Percentiles rank a stretch among this genome's conserved stretches.
phyloP scores from a whole-genome alignment of 1,140 invertebrate genomes.

The Zaprionus tsacasi region DNA sequence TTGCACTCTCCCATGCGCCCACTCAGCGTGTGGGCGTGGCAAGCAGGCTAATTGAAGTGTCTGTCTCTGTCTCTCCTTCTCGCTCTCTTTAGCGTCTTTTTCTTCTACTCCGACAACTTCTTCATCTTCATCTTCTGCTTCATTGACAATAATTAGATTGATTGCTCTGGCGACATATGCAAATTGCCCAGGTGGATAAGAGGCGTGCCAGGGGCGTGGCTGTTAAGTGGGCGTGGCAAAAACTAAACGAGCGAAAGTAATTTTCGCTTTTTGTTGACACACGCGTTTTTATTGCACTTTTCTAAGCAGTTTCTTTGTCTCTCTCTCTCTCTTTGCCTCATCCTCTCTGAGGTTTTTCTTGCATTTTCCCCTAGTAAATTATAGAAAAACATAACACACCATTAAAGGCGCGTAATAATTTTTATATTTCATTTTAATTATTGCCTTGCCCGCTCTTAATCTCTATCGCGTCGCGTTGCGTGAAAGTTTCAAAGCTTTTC shows the following conservation, averaged over 20 bases:
- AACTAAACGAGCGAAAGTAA: slow-evolving; percentile 68
- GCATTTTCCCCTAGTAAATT: slow-evolving; percentile 25
- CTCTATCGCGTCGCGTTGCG: slow-evolving; percentile 21
- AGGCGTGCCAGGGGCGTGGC: not conserved
- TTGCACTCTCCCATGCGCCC: slow-evolving; percentile 50
- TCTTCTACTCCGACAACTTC: not conserved
- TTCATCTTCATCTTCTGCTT: not conserved
- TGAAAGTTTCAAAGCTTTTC: slow-evolving; percentile 48
- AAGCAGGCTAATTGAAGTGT: slow-evolving; percentile 54
- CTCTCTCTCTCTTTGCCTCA: not conserved
- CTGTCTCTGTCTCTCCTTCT: not conserved
- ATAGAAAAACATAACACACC: slow-evolving; percentile 16
- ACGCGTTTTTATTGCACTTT: slow-evolving; percentile 41
- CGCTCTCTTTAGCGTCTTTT: slow-evolving; percentile 15
- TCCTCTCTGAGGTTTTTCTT: not conserved
- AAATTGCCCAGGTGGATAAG: slow-evolving; percentile 49
- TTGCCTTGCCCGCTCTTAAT: slow-evolving; percentile 20
- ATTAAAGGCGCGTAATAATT: slow-evolving; percentile 36
- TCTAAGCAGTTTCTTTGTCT: slow-evolving; percentile 24
- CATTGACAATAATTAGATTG: slow-evolving; percentile 81
- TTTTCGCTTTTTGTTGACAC: slow-evolving; percentile 56
- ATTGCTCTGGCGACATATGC: slow-evolving; percentile 61
- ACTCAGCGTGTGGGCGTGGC: slow-evolving; percentile 15
- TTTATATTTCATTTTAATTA: slow-evolving; percentile 48
- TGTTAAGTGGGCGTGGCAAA: slow-evolving; percentile 41